Evolutionary conservation across 2,797 vertebrate species (phyloP).

Genomic region (Esox lucius): DNA sequence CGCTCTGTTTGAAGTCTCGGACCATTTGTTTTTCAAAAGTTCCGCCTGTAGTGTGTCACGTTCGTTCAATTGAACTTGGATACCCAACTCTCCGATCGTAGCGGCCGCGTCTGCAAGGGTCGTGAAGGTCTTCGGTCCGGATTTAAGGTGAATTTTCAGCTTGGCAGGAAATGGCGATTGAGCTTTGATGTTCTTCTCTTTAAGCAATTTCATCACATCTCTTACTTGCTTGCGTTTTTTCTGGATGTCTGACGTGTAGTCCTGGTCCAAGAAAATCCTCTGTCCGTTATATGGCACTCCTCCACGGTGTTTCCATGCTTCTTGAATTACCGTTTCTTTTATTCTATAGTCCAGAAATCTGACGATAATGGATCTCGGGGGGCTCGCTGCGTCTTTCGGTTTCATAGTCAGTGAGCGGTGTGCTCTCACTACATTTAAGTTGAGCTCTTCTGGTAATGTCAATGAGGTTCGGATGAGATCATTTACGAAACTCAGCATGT

Average conservation of each 20-base stretch:
- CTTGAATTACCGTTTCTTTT: conserved; percentile 10
- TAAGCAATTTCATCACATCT: conserved; percentile 15
- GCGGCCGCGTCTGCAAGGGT: neutral
- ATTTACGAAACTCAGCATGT: conserved; percentile 1
- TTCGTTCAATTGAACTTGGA: neutral
- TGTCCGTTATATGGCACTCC: neutral
- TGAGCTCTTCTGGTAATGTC: neutral
- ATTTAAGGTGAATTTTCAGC: conserved; percentile 5
- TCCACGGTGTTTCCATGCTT: neutral
- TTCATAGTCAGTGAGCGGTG: conserved; percentile 4
- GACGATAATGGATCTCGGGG: conserved; percentile 2
- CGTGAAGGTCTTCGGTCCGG: conserved; percentile 6
- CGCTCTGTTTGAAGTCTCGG: neutral
- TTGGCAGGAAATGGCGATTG: conserved; percentile 10
- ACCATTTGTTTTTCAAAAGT: conserved; percentile 2
- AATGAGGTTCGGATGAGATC: neutral
- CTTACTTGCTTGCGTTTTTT: neutral
- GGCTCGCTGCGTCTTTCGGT: neutral
- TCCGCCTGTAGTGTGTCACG: neutral
- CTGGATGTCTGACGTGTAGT: conserved; percentile 1
- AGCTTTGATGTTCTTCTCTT: conserved; percentile 18
- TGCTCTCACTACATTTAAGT: conserved; percentile 1
- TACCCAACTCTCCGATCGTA: conserved; percentile 1
- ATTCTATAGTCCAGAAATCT: conserved; percentile 14
- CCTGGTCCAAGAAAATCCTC: conserved; percentile 24